Evolutionary conservation across 2,888 invertebrate species (phyloP), one percentile per base, ranked within the genome.

Genomic region (Torymus auratus): DNA sequence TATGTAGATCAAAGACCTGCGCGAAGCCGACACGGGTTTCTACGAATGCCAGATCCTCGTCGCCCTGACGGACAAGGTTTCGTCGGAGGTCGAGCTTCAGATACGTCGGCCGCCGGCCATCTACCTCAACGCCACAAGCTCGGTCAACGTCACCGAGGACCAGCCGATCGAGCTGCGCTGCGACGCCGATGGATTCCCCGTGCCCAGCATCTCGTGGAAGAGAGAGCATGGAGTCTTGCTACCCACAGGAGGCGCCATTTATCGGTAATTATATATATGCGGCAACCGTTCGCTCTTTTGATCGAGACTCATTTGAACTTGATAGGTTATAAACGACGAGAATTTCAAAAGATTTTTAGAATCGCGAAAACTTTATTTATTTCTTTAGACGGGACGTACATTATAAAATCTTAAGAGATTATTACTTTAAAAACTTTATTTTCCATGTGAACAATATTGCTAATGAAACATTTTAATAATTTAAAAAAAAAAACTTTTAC

Each of bases 181-280:
- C 53, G 53, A 73, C 15, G 83, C 83, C 15, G 83, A 81, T 15
- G 83, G 83, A 2, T 81, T 64, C 58, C 83, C 83, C 7, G 76
- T 79, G 17, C 83, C 83, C 0, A n/a, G 73, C 17, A 81, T 83
- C 15, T 60, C 76, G 4, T 83, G 83, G 83, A 83, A 76, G 50
- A 20, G 81, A 17, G 79, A 83, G n/a, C 67, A 81, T 17, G 74
- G 79, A 55, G 11, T 76, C n/a, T 73, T 83, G 1, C 13, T 83
- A 3, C 52, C 79, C 10, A 41, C 70, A 15, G 81, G 81, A 13
- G 76, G 77, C 4, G 52, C 67, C 11, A 70, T 76, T 69, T 76
- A 73, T 41, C 70, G 62, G 83, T 83, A 77, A 82, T 11, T 4
- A 58, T 41, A 41, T 5, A 41, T 7, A 10, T 1, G 41, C 7